Percentiles rank a stretch among this genome's conserved stretches.
phyloP scores from a whole-genome alignment of 1,140 invertebrate species.

The Paraescarpia echinospica region DNA sequence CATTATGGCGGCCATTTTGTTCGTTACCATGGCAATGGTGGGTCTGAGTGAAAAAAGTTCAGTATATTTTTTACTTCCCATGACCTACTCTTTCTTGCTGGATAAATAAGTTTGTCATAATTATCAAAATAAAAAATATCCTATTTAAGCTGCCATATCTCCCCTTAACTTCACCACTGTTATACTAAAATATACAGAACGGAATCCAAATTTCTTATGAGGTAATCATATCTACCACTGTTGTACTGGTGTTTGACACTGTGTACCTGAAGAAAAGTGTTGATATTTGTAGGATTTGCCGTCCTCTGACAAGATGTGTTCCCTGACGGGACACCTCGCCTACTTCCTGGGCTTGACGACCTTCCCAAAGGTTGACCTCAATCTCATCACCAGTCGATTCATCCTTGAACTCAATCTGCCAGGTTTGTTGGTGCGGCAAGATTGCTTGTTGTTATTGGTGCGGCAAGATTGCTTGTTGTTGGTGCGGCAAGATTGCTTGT shows the following conservation, averaged over 20 bases:
- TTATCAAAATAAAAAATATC: no score
- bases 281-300: background rate
- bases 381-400: background rate
- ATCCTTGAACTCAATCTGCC: background rate
- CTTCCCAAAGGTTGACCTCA: background rate
- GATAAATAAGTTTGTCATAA: no score
- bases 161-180: no score
- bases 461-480: background rate
- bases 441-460: background rate
- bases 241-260: background rate
- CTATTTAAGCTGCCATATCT: no score
- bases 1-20: no score
- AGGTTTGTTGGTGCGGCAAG: background rate
- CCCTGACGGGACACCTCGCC: background rate
- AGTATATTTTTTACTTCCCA: no score
- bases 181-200: no score
- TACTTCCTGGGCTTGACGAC: background rate
- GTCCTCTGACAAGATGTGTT: background rate
- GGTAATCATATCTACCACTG: background rate
- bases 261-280: background rate
- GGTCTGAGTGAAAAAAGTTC: no score
- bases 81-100: no score
- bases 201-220: no score
- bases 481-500: background rate
- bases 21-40: no score